Evolutionary conservation across 2,797 vertebrate species (phyloP).

Genomic region (Acanthiza pusilla): DNA sequence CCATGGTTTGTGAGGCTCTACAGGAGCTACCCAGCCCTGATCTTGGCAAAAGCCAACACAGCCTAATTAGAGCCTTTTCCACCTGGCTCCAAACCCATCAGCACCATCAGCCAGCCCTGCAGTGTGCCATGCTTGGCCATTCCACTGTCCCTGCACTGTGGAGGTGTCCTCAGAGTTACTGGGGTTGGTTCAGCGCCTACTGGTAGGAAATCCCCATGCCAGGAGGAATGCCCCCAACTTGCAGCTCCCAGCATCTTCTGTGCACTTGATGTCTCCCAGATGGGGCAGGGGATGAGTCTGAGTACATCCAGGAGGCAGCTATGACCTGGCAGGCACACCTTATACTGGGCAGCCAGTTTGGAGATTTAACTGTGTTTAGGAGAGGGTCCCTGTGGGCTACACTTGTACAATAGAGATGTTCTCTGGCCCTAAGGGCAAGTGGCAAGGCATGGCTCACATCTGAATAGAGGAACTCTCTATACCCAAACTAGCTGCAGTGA

Average conservation of each 20-base stretch:
- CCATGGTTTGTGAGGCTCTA: background rate
- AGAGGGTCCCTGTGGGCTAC: background rate
- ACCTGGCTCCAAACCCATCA: background rate
- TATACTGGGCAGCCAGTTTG: background rate
- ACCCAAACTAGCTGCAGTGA: background rate
- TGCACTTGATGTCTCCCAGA: background rate
- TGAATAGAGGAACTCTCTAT: background rate
- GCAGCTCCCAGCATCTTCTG: background rate
- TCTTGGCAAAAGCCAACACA: background rate
- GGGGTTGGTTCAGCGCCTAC: background rate
- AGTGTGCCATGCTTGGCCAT: background rate
- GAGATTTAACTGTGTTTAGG: background rate
- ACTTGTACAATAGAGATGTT: background rate
- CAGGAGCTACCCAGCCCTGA: background rate
- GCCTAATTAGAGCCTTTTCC: background rate
- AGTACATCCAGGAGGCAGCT: background rate
- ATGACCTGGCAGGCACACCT: background rate
- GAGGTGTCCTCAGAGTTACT: background rate
- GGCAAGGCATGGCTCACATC: background rate
- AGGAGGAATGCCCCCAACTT: fast-evolving
- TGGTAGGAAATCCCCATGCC: background rate
- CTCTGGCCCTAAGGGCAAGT: background rate
- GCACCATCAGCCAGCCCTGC: background rate
- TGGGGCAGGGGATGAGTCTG: background rate
- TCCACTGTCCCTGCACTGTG: background rate